Evolutionary conservation across 2,888 invertebrate genomes (phyloP), one percentile per base, ranked within the genome.

Genomic region (Hirtodrosophila trivittata): DNA sequence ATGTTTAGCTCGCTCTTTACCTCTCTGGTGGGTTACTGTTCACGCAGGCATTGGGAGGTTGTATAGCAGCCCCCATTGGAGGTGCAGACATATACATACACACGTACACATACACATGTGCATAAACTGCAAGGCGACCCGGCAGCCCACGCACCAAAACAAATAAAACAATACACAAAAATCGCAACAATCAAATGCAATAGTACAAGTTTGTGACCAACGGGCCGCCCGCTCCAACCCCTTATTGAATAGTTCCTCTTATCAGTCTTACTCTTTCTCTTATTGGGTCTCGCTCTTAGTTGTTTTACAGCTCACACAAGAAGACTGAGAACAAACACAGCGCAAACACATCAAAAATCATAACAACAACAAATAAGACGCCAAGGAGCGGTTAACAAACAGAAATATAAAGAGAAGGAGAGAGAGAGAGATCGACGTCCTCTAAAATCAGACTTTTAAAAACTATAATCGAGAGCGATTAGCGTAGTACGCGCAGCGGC

Each of bases 401-500:
- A 21, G 6, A 26, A 37, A 13, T 9, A 42, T n/a, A 49, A 9
- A 55, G 26, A n/a, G n/a, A n/a, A n/a, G n/a, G n/a, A n/a, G n/a
- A n/a, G n/a, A n/a, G n/a, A n/a, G n/a, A n/a, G n/a, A 47, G 55
- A 67, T 67, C 47, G 43, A 50, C 14, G 26, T 42, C 25, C 18
- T 25, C 47, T 6, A 25, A 14, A 43, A n/a, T 13, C 30, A 33
- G 14, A 41, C 32, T 68, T 46, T 47, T 28, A 51, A 38, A 58
- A 18, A 41, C 25, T 18, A 26, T 35, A 32, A 66, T 49, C 37
- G 47, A 38, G 52, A 58, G 74, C 66, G 66, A 58, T 69, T 69
- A 72, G 84, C 73, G 86, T 81, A 81, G 82, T 87, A 83, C 88
- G 88, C 86, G 73, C 82, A 82, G 85, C 85, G 87, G 87, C 64